Conservation (phyloP, 2,888 invertebrate genomes). For the Rotaria macrura region DNA sequence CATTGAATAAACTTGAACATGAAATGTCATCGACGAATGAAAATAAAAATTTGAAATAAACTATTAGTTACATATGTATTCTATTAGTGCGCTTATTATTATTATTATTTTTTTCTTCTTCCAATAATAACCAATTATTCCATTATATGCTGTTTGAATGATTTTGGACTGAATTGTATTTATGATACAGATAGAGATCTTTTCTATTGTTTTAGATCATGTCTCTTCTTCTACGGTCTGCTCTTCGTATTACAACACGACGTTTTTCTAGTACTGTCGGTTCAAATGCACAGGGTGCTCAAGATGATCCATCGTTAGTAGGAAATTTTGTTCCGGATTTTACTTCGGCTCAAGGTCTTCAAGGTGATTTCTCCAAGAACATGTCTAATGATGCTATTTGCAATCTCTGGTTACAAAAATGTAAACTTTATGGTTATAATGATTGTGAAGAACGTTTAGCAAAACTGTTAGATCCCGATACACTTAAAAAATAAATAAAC, state of each 20-base stretch:
- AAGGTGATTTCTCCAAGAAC: neutral
- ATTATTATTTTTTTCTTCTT: too few relatives aligned
- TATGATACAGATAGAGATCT: neutral
- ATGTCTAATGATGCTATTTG: neutral
- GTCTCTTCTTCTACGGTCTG: neutral
- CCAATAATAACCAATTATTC: neutral
- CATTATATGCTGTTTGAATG: neutral
- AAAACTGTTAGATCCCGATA: neutral
- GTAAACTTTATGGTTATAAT: neutral
- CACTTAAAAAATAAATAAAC: neutral
- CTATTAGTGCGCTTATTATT: neutral
- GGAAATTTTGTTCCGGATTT: neutral
- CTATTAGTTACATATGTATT: neutral
- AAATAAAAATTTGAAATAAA: neutral
- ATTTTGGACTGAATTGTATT: neutral
- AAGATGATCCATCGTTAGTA: neutral
- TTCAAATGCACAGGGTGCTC: neutral
- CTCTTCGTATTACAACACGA: neutral
- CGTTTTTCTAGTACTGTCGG: neutral
- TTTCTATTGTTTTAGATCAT: neutral
- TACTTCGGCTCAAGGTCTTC: neutral
- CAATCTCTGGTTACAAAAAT: neutral
- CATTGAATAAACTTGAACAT: neutral
- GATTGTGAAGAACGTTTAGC: neutral
- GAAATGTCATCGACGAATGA: neutral